Conservation (phyloP, 2,113 vertebrate species). For the Pelecanus crispus region DNA sequence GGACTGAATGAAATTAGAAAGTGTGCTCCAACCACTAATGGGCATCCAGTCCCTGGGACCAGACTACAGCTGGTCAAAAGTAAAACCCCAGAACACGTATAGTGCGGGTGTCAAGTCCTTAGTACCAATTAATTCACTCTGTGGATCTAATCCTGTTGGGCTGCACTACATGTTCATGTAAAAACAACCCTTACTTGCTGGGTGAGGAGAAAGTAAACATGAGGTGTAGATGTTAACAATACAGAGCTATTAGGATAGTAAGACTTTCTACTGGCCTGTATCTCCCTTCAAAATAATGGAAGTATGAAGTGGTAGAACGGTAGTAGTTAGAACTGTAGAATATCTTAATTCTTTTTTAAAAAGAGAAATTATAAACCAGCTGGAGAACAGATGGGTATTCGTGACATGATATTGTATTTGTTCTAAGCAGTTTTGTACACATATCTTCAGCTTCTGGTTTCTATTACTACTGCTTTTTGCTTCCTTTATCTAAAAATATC, state of each 20-base stretch:
- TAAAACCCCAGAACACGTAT: not conserved
- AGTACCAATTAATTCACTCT: not conserved
- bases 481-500: not conserved
- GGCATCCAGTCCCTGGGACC: not conserved
- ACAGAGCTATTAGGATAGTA: not conserved
- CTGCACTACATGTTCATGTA: not conserved
- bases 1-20: not conserved
- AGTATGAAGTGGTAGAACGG: not conserved
- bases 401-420: not conserved
- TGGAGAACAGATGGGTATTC: not conserved
- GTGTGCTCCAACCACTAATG: not conserved
- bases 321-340: not conserved
- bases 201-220: not conserved
- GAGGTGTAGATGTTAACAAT: not conserved
- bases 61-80: not conserved
- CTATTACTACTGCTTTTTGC: not conserved
- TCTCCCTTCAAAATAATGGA: not conserved
- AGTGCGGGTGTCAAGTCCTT: not conserved
- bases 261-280: not conserved
- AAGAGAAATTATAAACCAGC: not conserved
- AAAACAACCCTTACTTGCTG: not conserved
- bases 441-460: not conserved
- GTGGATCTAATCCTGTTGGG: not conserved
- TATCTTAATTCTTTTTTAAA: not conserved
- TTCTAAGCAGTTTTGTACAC: not conserved